Evolutionary conservation across 2,797 vertebrate species (phyloP), one percentile per base, ranked within the genome.

Genomic region (Sparus aurata): DNA sequence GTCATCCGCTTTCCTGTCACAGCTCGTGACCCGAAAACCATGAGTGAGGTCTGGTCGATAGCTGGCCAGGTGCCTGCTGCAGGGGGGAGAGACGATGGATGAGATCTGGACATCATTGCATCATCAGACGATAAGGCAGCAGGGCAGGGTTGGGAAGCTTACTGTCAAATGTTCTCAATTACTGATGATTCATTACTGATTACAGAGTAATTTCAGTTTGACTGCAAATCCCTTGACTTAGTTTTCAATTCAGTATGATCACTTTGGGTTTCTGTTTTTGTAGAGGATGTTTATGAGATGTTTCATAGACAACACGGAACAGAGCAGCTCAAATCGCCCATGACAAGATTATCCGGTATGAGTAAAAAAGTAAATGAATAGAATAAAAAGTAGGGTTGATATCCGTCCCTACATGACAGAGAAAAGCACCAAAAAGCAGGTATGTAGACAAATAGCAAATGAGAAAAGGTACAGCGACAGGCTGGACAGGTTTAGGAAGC

Each of bases 11-110:
- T 89, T 90, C 80, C 83, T 92, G 87, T 90, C 89, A 91, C 84
- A 92, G 88, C 86, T 87, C 85, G 89, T 93, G 93, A 95, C 91
- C 92, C 86, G 92, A 91, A 94, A 94, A 92, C 78, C 86, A 80
- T 43, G 77, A 92, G 88, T 83, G 86, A 91, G 78, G 78, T 88
- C 82, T 25, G 38, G 89, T 93, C 88, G 67, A 91, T 92, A 84
- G 70, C 76, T 91, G 91, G 92, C 82, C 69, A 50, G 75, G 70
- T 80, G 91, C 92, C 90, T 50, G 81, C 86, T 84, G 82, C 80
- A 77, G 75, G 66, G 34, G 68, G 23, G 47, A 38, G 54, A 73
- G 73, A 55, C 47, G 52, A 76, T 43, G 79, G 80, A 90, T 77
- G 80, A 77, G 80, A 85, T 88, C 55, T 87, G 82, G 87, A 84